Percentiles rank a stretch among this genome's conserved stretches.
These are phyloP conservation scores for Lasioglossum calceatum DNA, from an alignment of 2,888 invertebrate species.

Conservation along the genomic window DNA sequence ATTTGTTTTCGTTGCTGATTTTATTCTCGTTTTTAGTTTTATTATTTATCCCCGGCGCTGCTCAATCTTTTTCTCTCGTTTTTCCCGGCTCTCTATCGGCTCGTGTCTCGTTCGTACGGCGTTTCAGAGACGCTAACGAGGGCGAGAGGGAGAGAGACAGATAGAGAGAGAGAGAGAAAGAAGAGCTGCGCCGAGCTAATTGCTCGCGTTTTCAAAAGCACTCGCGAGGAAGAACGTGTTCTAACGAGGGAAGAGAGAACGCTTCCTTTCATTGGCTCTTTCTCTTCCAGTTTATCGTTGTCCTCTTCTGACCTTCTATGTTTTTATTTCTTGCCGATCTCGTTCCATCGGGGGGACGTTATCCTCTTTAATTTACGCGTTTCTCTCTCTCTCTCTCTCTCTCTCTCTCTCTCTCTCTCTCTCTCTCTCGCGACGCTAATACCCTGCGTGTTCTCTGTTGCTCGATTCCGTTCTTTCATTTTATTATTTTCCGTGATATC, in stretches of 20 bases:
- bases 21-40: neutral
- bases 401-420: neutral
- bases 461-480: neutral
- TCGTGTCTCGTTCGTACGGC: neutral
- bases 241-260: slow-evolving; percentile 27
- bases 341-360: slow-evolving; percentile 15
- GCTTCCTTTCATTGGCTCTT: slow-evolving; percentile 41
- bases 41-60: neutral
- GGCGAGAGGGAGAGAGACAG: neutral
- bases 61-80: neutral
- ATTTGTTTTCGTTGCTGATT: neutral
- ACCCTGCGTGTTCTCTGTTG: slow-evolving; percentile 7
- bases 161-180: slow-evolving; percentile 2
- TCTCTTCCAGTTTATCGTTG: slow-evolving; percentile 2
- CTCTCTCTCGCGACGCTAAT: slow-evolving; percentile 15
- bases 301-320: slow-evolving; percentile 12
- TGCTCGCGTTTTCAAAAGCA: slow-evolving; percentile 40
- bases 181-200: slow-evolving; percentile 34
- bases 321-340: slow-evolving; percentile 12
- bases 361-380: slow-evolving; percentile 10
- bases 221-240: slow-evolving; percentile 24
- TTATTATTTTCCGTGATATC: neutral
- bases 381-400: neutral
- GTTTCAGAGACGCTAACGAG: neutral
- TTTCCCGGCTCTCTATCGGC: neutral